A percentile compares a stretch with the other conserved stretches of the same genome.
These are phyloP conservation scores for Nerophis lumbriciformis DNA, from an alignment of 2,113 vertebrate genomes.

Conservation along the genomic window DNA sequence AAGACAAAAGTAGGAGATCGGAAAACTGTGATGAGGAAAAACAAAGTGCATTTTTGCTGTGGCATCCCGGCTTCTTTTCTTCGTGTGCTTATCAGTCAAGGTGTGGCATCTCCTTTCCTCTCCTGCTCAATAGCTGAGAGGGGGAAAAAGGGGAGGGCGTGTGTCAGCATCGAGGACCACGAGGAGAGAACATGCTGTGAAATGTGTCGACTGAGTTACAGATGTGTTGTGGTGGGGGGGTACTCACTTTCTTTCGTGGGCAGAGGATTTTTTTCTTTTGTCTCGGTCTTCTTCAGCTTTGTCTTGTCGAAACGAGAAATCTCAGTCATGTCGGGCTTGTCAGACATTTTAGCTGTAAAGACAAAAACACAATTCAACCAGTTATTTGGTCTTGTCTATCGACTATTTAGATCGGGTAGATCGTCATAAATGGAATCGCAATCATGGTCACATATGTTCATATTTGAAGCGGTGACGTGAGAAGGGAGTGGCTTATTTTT, in stretches of 20 bases:
- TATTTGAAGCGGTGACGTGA: slow-evolving; percentile 7
- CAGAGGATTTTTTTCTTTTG: slow-evolving; percentile 84
- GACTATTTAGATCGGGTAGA: background rate
- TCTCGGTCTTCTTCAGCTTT: slow-evolving; percentile 89
- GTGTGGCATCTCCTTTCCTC: slow-evolving; percentile 74
- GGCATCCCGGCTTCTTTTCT: slow-evolving; percentile 58
- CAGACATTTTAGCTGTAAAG: slow-evolving; percentile 77
- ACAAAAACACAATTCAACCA: slow-evolving; percentile 14
- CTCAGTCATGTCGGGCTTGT: slow-evolving; percentile 85
- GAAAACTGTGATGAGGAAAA: slow-evolving; percentile 64
- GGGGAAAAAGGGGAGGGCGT: slow-evolving; percentile 44
- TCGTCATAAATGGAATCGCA: background rate
- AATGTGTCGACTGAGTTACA: no score
- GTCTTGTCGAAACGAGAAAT: slow-evolving; percentile 85
- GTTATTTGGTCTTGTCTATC: no score
- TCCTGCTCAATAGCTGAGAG: slow-evolving; percentile 72
- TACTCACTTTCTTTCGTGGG: slow-evolving; percentile 89
- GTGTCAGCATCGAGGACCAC: background rate
- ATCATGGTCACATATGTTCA: background rate
- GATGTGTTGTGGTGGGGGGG: background rate
- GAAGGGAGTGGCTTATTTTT: slow-evolving; percentile 63
- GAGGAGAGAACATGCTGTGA: background rate
- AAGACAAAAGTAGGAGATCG: slow-evolving; percentile 56
- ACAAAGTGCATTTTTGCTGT: slow-evolving; percentile 66
- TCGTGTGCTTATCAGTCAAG: slow-evolving; percentile 61